Base-by-base conservation (phyloP, 2,113 vertebrate genomes). In the Melanostigma gelatinosum region DNA sequence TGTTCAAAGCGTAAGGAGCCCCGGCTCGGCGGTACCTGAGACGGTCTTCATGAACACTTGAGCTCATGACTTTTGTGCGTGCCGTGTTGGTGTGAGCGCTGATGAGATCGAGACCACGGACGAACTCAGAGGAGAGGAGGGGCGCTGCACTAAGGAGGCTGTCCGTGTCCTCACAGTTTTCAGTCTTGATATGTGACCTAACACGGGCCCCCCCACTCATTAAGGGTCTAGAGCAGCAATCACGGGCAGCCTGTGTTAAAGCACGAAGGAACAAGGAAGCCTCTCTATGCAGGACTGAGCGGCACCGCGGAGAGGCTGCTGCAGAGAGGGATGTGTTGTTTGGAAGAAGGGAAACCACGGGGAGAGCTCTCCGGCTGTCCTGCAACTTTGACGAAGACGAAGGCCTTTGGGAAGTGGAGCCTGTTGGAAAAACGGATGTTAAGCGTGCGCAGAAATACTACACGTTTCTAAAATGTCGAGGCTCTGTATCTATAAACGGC, bases 191-290 rank as follows among this genome's bases (percentile, higher is more conserved):
- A 62, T 70, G 73, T 8, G 77, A 64, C 2, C 40, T 20, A 27
- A 58, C 20, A 24, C 38, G 24, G 52, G 32, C 10, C 7, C 16
- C 13, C 4, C 24, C 24, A 9, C 27, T 27, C 6, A 4, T 48
- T 36, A 46, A 1, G n/a, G 54, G 73, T 44, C 34, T 68, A 1
- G 29, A 72, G 73, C 29, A 65, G 71, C 54, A 27, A 64, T 52
- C 24, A 58, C 15, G 11, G 22, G 54, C 77, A 52, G 38, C 36
- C 50, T 18, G 83, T 76, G 40, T 75, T 79, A 67, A 85, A 79
- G 70, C 44, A 48, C 32, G 34, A 92, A 92, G 92, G 91, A 89
- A 93, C 86, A 42, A 38, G 79, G 68, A 34, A 2, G 4, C 67
- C 29, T 71, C 68, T 69, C 54, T 67, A 6, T 24, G 55, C 10